Percentiles rank a stretch among this genome's conserved stretches.
These are phyloP conservation scores for Oegoconia quadripuncta DNA, from an alignment of 2,888 invertebrate species.

Conservation along the genomic window DNA sequence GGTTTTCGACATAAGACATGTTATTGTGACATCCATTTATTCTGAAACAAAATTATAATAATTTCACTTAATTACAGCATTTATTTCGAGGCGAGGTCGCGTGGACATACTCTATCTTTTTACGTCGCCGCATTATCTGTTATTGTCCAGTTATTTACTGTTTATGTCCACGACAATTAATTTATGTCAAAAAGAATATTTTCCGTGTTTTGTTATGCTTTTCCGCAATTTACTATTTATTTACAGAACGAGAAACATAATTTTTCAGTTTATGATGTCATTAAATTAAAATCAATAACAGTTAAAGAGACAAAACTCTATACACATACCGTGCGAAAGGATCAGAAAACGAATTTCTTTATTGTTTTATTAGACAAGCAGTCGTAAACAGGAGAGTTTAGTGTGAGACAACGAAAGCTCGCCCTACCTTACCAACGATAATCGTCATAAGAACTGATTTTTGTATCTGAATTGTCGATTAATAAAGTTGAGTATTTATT, in stretches of 20 bases:
- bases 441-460: slow-evolving; percentile 54
- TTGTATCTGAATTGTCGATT: slow-evolving; percentile 47
- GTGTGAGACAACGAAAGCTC: slow-evolving; percentile 27
- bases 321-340: slow-evolving; percentile 29
- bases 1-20: too few species aligned
- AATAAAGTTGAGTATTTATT: slow-evolving; percentile 51
- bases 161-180: slow-evolving; percentile 52
- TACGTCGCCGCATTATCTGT: slow-evolving; percentile 46
- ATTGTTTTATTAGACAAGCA: slow-evolving; percentile 67
- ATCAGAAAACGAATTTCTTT: slow-evolving; percentile 45
- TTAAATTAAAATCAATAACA: slow-evolving; percentile 27
- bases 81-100: slow-evolving; percentile 62
- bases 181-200: slow-evolving; percentile 56
- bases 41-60: slow-evolving; percentile 72
- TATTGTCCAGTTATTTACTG: slow-evolving; percentile 29
- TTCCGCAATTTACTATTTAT: slow-evolving; percentile 32
- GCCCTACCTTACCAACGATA: slow-evolving; percentile 31
- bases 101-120: slow-evolving; percentile 52
- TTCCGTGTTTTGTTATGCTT: slow-evolving; percentile 56
- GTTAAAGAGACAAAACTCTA: slow-evolving; percentile 30
- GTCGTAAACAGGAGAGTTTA: slow-evolving; percentile 55
- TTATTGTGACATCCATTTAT: slow-evolving; percentile 69
- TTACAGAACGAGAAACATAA: slow-evolving; percentile 18
- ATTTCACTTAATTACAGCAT: slow-evolving; percentile 76
- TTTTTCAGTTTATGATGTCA: slow-evolving; percentile 17